Conservation (phyloP, 2,113 vertebrate species). For the Hassar affinis region DNA sequence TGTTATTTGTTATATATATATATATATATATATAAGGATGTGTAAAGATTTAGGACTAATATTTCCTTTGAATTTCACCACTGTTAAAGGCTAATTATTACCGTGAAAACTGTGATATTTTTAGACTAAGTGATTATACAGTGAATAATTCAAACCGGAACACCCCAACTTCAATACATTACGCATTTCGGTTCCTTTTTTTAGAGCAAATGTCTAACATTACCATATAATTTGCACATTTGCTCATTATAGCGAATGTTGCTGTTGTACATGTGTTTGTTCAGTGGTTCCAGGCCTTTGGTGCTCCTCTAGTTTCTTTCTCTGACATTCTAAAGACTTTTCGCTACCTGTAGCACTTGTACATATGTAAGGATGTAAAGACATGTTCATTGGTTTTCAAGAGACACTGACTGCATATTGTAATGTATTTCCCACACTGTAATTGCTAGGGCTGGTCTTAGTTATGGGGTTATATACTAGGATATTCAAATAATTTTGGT, state of each 20-base stretch:
- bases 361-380: constrained; percentile 36
- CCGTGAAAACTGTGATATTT: neutral
- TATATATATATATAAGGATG: neutral
- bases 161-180: neutral
- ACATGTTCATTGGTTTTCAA: neutral
- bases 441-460: neutral
- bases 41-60: neutral
- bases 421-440: constrained; percentile 2
- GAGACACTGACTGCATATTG: constrained; percentile 17
- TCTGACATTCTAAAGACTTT: neutral
- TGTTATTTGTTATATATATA: too few relatives aligned
- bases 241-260: neutral
- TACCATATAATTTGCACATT: neutral
- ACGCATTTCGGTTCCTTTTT: neutral
- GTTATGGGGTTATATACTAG: neutral
- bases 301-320: constrained; percentile 10
- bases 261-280: neutral
- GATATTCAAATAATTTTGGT: neutral
- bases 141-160: neutral
- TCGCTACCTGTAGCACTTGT: constrained; percentile 22
- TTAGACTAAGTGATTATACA: neutral
- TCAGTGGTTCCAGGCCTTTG: constrained; percentile 19
- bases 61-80: neutral
- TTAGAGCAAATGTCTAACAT: neutral
- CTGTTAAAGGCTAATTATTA: neutral